A percentile compares a stretch with the other conserved stretches of the same genome.
These are phyloP conservation scores for Athetis lepigone DNA, from an alignment of 2,888 invertebrate genomes.

Conservation along the genomic window DNA sequence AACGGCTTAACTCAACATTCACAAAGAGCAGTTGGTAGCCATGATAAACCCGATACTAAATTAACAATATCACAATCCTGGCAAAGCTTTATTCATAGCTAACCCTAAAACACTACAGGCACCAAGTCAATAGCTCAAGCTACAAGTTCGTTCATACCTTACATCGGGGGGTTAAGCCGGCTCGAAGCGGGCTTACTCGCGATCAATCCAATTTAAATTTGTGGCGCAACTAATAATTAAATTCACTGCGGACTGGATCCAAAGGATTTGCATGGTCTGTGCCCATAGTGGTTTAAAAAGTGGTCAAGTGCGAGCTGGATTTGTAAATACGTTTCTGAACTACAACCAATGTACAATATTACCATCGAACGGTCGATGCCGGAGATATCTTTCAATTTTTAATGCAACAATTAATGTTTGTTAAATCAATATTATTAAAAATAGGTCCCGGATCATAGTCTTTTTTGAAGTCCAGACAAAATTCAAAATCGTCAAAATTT, in stretches of 20 bases:
- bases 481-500: too few species aligned
- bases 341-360: too few species aligned
- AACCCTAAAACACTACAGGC: slow-evolving; percentile 8
- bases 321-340: too few species aligned
- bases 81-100: neutral
- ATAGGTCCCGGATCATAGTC: too few species aligned
- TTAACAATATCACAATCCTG: neutral
- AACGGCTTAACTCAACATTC: too few species aligned
- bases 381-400: too few species aligned
- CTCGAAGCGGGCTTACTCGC: slow-evolving; percentile 65
- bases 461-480: too few species aligned
- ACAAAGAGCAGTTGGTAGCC: too few species aligned
- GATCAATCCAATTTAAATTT: slow-evolving; percentile 71
- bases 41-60: neutral
- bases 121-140: slow-evolving; percentile 45
- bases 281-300: slow-evolving; percentile 43
- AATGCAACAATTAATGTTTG: too few species aligned
- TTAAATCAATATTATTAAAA: too few species aligned
- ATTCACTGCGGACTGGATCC: slow-evolving; percentile 63
- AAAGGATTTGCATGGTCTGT: slow-evolving; percentile 55
- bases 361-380: too few species aligned
- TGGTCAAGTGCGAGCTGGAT: too few species aligned
- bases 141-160: slow-evolving; percentile 37
- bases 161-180: slow-evolving; percentile 44
- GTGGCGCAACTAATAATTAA: slow-evolving; percentile 71